Conservation (phyloP, 2,113 vertebrate species). For the Ploceus nigricollis region DNA sequence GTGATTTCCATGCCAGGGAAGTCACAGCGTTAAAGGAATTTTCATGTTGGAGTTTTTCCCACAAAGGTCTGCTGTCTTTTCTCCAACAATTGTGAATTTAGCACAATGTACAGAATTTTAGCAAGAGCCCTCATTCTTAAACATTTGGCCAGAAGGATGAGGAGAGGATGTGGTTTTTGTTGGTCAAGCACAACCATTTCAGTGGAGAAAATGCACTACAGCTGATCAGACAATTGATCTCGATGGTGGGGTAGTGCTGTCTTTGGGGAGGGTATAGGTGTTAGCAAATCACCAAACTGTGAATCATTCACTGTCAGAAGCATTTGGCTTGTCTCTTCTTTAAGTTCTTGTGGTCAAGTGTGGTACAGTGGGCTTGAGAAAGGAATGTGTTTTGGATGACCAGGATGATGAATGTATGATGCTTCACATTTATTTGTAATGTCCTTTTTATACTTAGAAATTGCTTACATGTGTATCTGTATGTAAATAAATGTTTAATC, state of each 20-base stretch:
- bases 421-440: slow-evolving; percentile 68
- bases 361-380: slow-evolving; percentile 55
- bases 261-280: slow-evolving; percentile 13
- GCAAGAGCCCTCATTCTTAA: background rate
- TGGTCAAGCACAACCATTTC: slow-evolving; percentile 44
- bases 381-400: slow-evolving; percentile 65
- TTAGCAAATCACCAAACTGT: slow-evolving; percentile 46
- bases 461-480: slow-evolving; percentile 68
- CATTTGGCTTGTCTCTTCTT: slow-evolving; percentile 26
- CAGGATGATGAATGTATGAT: slow-evolving; percentile 70
- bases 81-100: background rate
- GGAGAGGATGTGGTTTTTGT: background rate
- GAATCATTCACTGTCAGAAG: background rate
- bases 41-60: background rate
- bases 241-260: background rate
- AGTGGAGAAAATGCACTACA: background rate
- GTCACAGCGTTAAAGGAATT: background rate
- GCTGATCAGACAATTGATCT: background rate
- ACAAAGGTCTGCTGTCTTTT: background rate
- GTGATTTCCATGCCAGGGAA: background rate
- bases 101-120: slow-evolving; percentile 58
- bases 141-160: background rate
- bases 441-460: slow-evolving; percentile 66
- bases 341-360: slow-evolving; percentile 56
- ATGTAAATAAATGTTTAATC: slow-evolving; percentile 76